These are phyloP conservation scores for Drosophila affinis DNA, from an alignment of 2,888 invertebrate species.

Conservation along the genomic window DNA sequence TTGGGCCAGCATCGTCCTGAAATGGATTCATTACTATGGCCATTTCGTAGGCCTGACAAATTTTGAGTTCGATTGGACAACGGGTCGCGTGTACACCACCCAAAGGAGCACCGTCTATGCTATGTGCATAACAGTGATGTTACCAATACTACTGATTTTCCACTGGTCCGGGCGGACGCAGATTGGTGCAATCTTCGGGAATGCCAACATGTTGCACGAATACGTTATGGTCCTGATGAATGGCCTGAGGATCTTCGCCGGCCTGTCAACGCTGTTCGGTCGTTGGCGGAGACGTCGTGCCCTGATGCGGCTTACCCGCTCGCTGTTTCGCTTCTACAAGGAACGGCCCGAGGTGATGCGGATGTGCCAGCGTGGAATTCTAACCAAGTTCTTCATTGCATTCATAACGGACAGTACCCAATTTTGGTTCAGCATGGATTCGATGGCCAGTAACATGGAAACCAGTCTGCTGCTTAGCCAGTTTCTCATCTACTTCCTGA, in stretches of 20 bases:
- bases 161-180: neutral
- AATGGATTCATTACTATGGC: neutral
- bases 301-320: slow-evolving; percentile 27
- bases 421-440: neutral
- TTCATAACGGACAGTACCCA: slow-evolving; percentile 18
- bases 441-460: neutral
- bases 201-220: slow-evolving; percentile 28
- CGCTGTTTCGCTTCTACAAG: slow-evolving; percentile 8
- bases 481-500: neutral
- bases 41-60: slow-evolving; percentile 5
- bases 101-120: slow-evolving; percentile 1
- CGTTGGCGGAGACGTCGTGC: slow-evolving; percentile 51
- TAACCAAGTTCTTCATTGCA: slow-evolving; percentile 33
- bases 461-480: accelerated
- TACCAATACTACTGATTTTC: neutral
- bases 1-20: slow-evolving; percentile 8
- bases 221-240: slow-evolving; percentile 21
- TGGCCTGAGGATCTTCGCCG: slow-evolving; percentile 16
- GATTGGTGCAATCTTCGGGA: neutral
- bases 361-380: slow-evolving; percentile 46
- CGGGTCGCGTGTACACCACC: neutral
- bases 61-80: slow-evolving; percentile 12
- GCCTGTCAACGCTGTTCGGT: slow-evolving; percentile 32
- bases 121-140: neutral
- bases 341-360: slow-evolving; percentile 44